Base-by-base conservation (phyloP, 1,140 invertebrate species). In the Lucilia cuprina region DNA sequence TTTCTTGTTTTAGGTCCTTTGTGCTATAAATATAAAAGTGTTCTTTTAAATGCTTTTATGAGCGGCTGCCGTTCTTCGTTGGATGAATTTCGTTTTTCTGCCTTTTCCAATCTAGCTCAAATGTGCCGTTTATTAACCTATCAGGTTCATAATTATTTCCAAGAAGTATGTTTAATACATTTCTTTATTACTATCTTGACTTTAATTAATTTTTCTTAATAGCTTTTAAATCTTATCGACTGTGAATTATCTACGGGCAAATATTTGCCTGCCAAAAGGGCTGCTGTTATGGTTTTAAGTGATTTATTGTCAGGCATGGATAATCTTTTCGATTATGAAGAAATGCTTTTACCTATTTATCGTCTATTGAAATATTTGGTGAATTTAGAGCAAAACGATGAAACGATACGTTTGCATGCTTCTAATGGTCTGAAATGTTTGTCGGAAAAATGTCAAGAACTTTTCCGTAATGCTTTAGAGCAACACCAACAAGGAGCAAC, bases 21-120 rank as follows among this genome's bases (percentile, higher is more conserved):
- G 86, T 93, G 93, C 34, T 93, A 93, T 25, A 92, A 93, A 85
- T 95, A 96, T 87, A 95, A 95, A 88, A 92, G 92, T 80, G 85
- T 93, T 47, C 90, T 97, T 10, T 88, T 97, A 0, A 94, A 96
- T 87, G 93, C 94, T 2, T 95, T 96, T 86, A 88, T 97, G 35
- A 89, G 88, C 82, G 94, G 94, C 1, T 90, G 92, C 2, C 93
- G 93, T 84, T 94, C 96, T 87, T 80, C 92, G 0, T 94, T 96
- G 87, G 88, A 93, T 78, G 90, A 96, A 70, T 93, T 97, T 25
- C 92, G 96, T 85, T 93, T 95, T 47, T 97, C 96, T 0, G 94
- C 95, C 88, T 92, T 97, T 75, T 96, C 96, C 1, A 96, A 96
- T 91, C 91, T 98, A 10, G 96, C 95, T 0, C 95, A 97, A 91